Evolutionary conservation across 1,140 invertebrate genomes (phyloP).

Genomic region (Saccostrea echinata): DNA sequence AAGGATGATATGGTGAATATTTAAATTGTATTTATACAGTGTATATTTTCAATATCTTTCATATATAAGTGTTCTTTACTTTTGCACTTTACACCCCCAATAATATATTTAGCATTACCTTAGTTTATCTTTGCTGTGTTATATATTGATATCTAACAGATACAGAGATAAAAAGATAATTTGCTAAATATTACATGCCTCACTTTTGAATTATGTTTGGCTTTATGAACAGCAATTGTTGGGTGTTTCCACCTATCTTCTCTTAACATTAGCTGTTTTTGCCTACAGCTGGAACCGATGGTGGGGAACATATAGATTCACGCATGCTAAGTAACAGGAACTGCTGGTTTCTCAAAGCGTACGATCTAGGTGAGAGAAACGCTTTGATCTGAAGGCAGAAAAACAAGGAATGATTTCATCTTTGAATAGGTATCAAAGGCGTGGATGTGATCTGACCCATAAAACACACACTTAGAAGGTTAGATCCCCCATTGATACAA

Average conservation of each 20-base stretch:
- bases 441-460: background rate
- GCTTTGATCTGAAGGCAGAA: slow-evolving; percentile 14
- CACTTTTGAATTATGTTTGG: background rate
- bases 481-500: background rate
- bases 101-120: no score
- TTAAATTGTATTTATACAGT: no score
- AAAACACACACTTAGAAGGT: background rate
- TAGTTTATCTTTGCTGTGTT: background rate
- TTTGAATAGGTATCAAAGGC: slow-evolving; percentile 4
- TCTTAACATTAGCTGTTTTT: background rate
- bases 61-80: no score
- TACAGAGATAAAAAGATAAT: background rate
- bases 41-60: no score
- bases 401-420: slow-evolving; percentile 10
- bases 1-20: no score
- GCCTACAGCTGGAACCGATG: slow-evolving; percentile 13
- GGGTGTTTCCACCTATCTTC: background rate
- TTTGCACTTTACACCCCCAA: no score
- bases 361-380: slow-evolving; percentile 3
- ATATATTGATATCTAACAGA: background rate
- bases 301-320: slow-evolving; percentile 31
- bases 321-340: slow-evolving; percentile 28
- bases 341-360: background rate
- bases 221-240: background rate
- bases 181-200: background rate